These are phyloP conservation scores for Eupithecia insigniata DNA, from an alignment of 2,888 invertebrate species.

Conservation along the genomic window DNA sequence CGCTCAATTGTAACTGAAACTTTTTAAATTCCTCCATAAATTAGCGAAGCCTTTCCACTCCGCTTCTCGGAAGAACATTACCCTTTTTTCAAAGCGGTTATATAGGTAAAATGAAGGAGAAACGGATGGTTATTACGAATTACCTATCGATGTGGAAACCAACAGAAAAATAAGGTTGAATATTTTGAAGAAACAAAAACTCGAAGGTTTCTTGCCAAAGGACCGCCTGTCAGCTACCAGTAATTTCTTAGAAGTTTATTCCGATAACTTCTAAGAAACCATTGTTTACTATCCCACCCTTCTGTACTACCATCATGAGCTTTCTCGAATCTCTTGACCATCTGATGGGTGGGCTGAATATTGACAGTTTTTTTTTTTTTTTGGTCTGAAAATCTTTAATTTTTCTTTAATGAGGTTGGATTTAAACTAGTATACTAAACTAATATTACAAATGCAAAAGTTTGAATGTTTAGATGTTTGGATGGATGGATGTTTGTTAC, in stretches of 20 bases:
- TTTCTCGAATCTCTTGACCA: not conserved
- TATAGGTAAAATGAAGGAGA: not conserved
- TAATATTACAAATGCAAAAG: too few species aligned
- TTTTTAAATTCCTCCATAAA: slow-evolving; percentile 23
- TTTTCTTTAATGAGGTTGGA: too few species aligned
- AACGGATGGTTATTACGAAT: not conserved
- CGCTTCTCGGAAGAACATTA: slow-evolving; percentile 6
- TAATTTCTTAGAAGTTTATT: not conserved
- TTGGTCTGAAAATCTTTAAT: too few species aligned
- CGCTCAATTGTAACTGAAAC: slow-evolving; percentile 24
- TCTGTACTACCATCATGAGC: not conserved
- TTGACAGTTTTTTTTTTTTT: too few species aligned
- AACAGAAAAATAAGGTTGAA: not conserved
- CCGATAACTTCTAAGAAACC: not conserved
- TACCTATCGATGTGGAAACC: not conserved
- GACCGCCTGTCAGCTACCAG: not conserved
- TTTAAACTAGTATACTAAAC: too few species aligned
- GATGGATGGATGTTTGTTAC: too few species aligned
- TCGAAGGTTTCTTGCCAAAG: not conserved
- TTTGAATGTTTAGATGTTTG: too few species aligned
- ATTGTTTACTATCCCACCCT: not conserved
- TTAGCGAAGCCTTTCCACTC: slow-evolving; percentile 13
- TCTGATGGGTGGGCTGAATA: too few species aligned
- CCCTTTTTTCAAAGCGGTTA: not conserved
- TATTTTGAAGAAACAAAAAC: not conserved